phyloP scores from a whole-genome alignment of 2,113 vertebrate genomes.

The human (Homo sapiens) region GRCh38 chr1:3267001-3267500 shows the following conservation, averaged over 20 bases:
- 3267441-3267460: rapidly evolving
- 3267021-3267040: rapidly evolving
- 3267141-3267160: rapidly evolving
- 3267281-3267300: neutral
- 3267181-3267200: rapidly evolving
- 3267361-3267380: rapidly evolving
- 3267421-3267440: rapidly evolving
- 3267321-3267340: rapidly evolving
- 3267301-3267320: rapidly evolving
- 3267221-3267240: rapidly evolving
- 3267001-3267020: rapidly evolving
- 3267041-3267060: rapidly evolving
- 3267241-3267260: rapidly evolving
- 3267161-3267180: rapidly evolving
- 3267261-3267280: rapidly evolving
- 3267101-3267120: rapidly evolving
- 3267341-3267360: rapidly evolving
- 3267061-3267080: rapidly evolving
- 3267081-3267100: rapidly evolving
- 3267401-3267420: rapidly evolving
- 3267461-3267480: rapidly evolving
- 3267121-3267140: rapidly evolving
- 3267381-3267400: rapidly evolving
- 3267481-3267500: rapidly evolving
- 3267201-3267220: rapidly evolving